A percentile compares a stretch with the other conserved stretches of the same genome.
These are phyloP conservation scores for Hydrocynus forskahlii DNA, from an alignment of 2,797 vertebrate species.

Conservation along the genomic window DNA sequence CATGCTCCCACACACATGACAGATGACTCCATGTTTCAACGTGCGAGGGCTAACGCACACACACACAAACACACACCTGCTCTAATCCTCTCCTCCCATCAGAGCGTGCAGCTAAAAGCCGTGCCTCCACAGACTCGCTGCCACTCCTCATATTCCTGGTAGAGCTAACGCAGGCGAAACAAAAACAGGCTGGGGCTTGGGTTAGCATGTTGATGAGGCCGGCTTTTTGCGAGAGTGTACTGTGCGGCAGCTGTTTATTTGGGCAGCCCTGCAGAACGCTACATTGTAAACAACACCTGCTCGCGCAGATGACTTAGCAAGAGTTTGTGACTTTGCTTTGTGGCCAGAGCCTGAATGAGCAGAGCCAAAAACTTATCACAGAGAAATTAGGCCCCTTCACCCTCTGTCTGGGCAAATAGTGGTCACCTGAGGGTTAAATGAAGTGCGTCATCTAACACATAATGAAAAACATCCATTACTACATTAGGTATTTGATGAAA, in stretches of 20 bases:
- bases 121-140: background rate
- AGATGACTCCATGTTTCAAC: conserved; percentile 29
- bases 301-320: conserved; percentile 35
- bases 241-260: conserved; percentile 59
- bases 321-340: conserved; percentile 34
- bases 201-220: conserved; percentile 41
- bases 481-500: background rate
- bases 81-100: background rate
- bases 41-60: background rate
- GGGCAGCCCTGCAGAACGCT: conserved; percentile 45
- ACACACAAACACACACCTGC: background rate
- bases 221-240: conserved; percentile 11
- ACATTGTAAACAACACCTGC: conserved; percentile 64
- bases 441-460: background rate
- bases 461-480: background rate
- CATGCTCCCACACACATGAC: conserved; percentile 29
- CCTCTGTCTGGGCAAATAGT: background rate
- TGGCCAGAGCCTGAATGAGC: background rate
- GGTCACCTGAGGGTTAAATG: conserved; percentile 8
- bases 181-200: conserved; percentile 19
- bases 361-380: conserved; percentile 15
- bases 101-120: conserved; percentile 9
- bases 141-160: conserved; percentile 28
- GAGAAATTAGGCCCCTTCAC: conserved; percentile 2
- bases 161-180: conserved; percentile 22